Evolutionary conservation across 2,888 invertebrate genomes (phyloP).

Genomic region (Rhamphomyia laevipes): DNA sequence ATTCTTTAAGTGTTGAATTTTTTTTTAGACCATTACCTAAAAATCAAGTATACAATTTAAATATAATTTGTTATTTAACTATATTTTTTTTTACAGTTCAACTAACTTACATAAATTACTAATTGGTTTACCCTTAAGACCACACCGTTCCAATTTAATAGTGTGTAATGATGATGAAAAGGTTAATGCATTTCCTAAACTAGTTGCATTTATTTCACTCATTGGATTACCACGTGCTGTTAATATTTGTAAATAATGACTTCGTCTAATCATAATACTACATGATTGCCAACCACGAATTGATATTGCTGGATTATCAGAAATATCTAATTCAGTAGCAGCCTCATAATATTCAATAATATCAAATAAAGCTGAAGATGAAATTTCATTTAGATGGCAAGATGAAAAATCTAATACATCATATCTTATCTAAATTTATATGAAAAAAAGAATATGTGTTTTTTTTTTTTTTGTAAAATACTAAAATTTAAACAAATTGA

Average conservation of each 20-base stretch:
- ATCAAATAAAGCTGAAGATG: conserved; percentile 69
- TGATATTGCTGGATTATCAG: conserved; percentile 60
- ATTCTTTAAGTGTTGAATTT: conserved; percentile 63
- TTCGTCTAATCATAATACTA: conserved; percentile 34
- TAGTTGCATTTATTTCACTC: conserved; percentile 43
- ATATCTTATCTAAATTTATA: conserved; percentile 31
- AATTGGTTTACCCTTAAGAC: conserved; percentile 60
- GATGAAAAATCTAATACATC: conserved; percentile 34
- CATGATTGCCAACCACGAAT: conserved; percentile 76
- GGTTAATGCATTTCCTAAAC: conserved; percentile 59
- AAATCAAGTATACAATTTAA: conserved; percentile 14
- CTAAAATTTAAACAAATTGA: conserved; percentile 26
- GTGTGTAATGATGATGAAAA: conserved; percentile 54
- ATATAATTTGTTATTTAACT: background rate
- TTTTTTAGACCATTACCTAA: conserved; percentile 67
- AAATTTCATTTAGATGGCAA: conserved; percentile 37
- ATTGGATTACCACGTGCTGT: conserved; percentile 34
- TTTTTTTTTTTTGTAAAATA: background rate
- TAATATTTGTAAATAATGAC: conserved; percentile 31
- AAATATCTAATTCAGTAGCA: conserved; percentile 60
- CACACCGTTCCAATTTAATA: conserved; percentile 66
- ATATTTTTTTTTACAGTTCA: background rate
- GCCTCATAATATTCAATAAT: conserved; percentile 91
- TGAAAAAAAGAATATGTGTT: background rate
- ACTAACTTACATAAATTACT: conserved; percentile 54